Conservation (phyloP, 2,113 vertebrate species). For the Pituophis catenifer region DNA sequence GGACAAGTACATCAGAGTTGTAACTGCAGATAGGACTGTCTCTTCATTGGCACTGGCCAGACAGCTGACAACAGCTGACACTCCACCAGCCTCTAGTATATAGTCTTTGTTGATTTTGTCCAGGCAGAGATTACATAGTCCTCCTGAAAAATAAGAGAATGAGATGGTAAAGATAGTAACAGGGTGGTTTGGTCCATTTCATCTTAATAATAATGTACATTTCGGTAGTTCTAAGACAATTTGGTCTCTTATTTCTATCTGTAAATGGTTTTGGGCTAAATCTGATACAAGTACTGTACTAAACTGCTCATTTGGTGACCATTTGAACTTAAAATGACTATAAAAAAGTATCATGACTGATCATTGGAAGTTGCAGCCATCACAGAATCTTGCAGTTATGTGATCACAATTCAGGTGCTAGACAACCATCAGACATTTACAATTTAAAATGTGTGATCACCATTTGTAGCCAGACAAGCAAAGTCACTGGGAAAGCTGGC, state of each 20-base stretch:
- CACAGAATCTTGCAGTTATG: neutral
- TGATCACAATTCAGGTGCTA: neutral
- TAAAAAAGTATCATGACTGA: neutral
- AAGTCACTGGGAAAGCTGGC: neutral
- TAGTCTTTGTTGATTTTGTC: slow-evolving; percentile 82
- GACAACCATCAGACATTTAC: neutral
- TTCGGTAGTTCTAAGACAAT: neutral
- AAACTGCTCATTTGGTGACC: neutral
- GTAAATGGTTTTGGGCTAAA: neutral
- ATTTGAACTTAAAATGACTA: neutral
- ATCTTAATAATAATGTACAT: neutral
- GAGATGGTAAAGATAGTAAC: fast-evolving
- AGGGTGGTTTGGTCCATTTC: neutral
- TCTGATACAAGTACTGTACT: neutral
- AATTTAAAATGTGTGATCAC: neutral
- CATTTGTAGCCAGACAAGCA: neutral
- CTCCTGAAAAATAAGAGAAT: slow-evolving; percentile 70
- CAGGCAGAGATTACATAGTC: slow-evolving; percentile 91
- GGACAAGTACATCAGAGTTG: slow-evolving; percentile 83
- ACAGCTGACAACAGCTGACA: slow-evolving; percentile 80
- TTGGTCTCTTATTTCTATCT: neutral
- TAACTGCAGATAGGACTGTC: slow-evolving; percentile 88
- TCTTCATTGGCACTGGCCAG: slow-evolving; percentile 88
- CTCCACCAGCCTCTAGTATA: slow-evolving; percentile 78
- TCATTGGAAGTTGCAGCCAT: neutral